These are phyloP conservation scores for Malthinus flaveolus DNA, from an alignment of 2,888 invertebrate species.

Conservation along the genomic window DNA sequence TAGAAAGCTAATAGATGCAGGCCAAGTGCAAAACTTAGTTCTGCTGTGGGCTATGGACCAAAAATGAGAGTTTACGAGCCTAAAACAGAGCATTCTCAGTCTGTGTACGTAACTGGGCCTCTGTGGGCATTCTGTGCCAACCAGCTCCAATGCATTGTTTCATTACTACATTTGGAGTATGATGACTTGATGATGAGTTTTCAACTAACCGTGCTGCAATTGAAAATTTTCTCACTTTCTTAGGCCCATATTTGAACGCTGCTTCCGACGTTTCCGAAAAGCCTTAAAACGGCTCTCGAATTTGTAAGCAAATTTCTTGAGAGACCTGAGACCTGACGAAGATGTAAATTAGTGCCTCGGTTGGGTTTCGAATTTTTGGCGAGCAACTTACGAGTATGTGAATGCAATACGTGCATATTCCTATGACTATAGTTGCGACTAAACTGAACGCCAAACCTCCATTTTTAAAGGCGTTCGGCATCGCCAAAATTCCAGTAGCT, in stretches of 20 bases:
- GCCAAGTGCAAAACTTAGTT: too few species aligned
- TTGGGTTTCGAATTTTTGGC: too few species aligned
- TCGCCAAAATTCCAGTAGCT: constrained; percentile 93
- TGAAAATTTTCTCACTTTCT: constrained; percentile 63
- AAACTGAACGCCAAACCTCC: constrained; percentile 84
- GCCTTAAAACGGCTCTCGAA: constrained; percentile 72
- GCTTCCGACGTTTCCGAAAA: constrained; percentile 85
- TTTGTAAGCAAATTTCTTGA: constrained; percentile 71
- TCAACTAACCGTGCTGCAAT: constrained; percentile 70
- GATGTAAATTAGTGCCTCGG: neutral
- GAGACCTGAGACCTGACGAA: constrained; percentile 72
- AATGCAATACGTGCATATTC: constrained; percentile 91
- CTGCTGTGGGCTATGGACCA: too few species aligned
- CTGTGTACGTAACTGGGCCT: too few species aligned
- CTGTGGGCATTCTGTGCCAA: too few species aligned
- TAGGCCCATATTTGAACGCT: constrained; percentile 79
- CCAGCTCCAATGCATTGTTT: too few species aligned
- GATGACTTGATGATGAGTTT: too few species aligned
- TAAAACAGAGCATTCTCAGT: too few species aligned
- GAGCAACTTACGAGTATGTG: constrained; percentile 75
- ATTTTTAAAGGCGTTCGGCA: constrained; percentile 94
- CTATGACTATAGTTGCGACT: constrained; percentile 83
- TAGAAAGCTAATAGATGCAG: too few species aligned
- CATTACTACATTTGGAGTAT: too few species aligned
- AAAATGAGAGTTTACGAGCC: too few species aligned